Conservation (phyloP, 2,888 invertebrate genomes). For the Glaucopsyche alexis region DNA sequence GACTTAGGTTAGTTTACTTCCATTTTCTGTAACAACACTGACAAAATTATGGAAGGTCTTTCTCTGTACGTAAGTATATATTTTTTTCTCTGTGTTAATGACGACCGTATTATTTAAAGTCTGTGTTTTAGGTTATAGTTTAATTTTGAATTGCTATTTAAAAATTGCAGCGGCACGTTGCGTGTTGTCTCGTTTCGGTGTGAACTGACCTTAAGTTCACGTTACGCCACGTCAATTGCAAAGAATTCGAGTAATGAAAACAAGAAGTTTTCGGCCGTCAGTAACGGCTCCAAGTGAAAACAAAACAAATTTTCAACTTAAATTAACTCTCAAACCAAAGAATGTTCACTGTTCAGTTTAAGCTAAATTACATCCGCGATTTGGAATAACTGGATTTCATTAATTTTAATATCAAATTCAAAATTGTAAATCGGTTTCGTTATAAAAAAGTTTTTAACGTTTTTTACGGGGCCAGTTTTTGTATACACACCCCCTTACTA, state of each 20-base stretch:
- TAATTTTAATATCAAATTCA: conserved; percentile 27
- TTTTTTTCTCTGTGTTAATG: no score
- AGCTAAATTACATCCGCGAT: conserved; percentile 20
- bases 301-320: conserved; percentile 44
- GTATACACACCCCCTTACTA: no score
- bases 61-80: no score
- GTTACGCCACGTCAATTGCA: conserved; percentile 32
- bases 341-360: conserved; percentile 32
- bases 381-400: not conserved
- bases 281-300: conserved; percentile 35
- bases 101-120: no score
- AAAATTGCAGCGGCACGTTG: no score
- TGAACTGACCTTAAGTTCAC: conserved; percentile 12
- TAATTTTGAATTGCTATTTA: no score
- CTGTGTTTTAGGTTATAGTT: no score
- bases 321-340: conserved; percentile 38
- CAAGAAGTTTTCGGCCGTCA: conserved; percentile 33
- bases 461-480: not conserved
- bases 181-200: no score
- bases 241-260: conserved; percentile 33
- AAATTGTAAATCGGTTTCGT: not conserved
- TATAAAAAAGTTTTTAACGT: not conserved
- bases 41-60: no score
- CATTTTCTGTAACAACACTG: no score
- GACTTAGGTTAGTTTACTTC: no score